A percentile compares a stretch with the other conserved stretches of the same genome.
Evolutionary conservation across 2,888 invertebrate species (phyloP).

Genomic region (Phania funesta): DNA sequence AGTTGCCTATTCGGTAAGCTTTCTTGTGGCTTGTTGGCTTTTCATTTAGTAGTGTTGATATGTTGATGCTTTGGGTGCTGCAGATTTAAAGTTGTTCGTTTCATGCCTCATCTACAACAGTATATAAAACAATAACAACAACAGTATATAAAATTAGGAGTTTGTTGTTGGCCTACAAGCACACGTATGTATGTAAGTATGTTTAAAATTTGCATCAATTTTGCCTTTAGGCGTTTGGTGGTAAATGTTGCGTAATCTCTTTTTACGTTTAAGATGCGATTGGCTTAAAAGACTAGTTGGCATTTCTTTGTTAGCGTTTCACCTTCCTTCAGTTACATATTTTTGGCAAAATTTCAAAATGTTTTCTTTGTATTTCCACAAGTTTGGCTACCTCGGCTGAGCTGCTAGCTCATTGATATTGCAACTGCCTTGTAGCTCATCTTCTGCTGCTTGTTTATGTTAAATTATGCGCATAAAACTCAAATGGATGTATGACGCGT

Average conservation of each 20-base stretch:
- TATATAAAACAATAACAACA: background rate
- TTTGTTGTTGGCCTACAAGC: slow-evolving; percentile 43
- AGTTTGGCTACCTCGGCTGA: slow-evolving; percentile 4
- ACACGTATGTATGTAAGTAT: no score
- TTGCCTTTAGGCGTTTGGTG: slow-evolving; percentile 35
- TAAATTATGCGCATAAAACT: slow-evolving; percentile 64
- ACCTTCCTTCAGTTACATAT: background rate
- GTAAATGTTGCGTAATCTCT: slow-evolving; percentile 61
- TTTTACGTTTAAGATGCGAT: slow-evolving; percentile 36
- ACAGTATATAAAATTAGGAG: slow-evolving; percentile 17
- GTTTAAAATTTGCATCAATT: slow-evolving; percentile 47
- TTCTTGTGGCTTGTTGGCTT: slow-evolving; percentile 4
- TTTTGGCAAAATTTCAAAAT: slow-evolving; percentile 43
- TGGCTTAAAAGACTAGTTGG: slow-evolving; percentile 44
- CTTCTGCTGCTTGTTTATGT: slow-evolving; percentile 54
- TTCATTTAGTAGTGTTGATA: slow-evolving; percentile 62
- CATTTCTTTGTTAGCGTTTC: background rate
- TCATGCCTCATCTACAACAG: slow-evolving; percentile 20
- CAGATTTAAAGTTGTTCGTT: slow-evolving; percentile 62
- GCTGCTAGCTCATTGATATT: background rate
- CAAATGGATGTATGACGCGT: slow-evolving; percentile 15
- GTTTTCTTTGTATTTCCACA: slow-evolving; percentile 21
- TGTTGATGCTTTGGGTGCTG: slow-evolving; percentile 65
- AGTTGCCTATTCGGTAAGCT: slow-evolving; percentile 35
- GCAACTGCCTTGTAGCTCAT: background rate